Evolutionary conservation across 2,113 vertebrate genomes (phyloP), one percentile per base, ranked within the genome.

Genomic region (Leptocoma aspasia): DNA sequence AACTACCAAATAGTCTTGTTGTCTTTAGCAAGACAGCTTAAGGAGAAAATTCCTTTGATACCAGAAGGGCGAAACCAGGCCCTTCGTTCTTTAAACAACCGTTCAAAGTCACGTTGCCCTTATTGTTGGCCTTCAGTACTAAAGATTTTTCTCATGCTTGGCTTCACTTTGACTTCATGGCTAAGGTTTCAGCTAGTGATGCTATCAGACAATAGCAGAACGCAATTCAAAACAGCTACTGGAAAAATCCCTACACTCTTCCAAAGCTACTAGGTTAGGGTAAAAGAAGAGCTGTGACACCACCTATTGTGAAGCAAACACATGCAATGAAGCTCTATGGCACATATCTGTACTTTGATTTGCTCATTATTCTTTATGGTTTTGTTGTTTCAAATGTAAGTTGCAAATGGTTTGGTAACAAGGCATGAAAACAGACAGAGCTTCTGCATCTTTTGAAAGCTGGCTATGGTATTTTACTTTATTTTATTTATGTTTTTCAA

Each of bases 151-250:
- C 90, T 95, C 76, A 81, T 93, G 94, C 94, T 65, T 88, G 72
- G 88, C 82, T 94, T 93, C 82, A 71, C 90, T 95, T 96, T 70
- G 95, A 68, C 90, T 92, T 90, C 72, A 37, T 84, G 90, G 85
- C 60, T 96, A 85, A 90, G 78, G 73, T 95, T 96, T 94, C 96
- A 94, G 86, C 45, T 76, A 79, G 76, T 49, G 93, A 94, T 87
- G 89, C 81, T 94, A 91, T 95, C 91, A 90, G 65, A 94, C 81
- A 90, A 87, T 42, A 94, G 77, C 8, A 4, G 79, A 86, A 81
- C 4, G 0, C 82, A 86, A 44, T 90, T 96, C 68, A 86, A 88
- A 94, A 93, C 71, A 86, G 26, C 33, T 17, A 54, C 56, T 95
- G 93, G 91, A 82, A 94, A 96, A 93, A 92, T 70, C 68, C 61